A percentile compares a stretch with the other conserved stretches of the same genome.
phyloP scores from a whole-genome alignment of 2,797 vertebrate genomes.

The Cossypha heuglini region DNA sequence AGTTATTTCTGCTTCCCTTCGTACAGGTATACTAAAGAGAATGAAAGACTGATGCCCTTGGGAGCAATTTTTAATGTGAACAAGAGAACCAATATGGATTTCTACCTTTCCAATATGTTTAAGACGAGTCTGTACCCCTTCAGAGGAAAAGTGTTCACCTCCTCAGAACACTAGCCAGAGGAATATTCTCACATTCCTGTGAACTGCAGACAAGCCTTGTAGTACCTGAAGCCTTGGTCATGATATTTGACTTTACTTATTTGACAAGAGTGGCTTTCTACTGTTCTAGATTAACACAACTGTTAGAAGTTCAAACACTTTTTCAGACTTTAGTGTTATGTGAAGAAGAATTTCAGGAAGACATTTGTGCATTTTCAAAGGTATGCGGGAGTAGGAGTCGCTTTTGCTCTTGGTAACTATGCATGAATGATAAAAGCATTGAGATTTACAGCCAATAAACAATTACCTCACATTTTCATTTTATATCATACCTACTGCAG shows the following conservation, averaged over 20 bases:
- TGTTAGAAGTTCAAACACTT: not conserved
- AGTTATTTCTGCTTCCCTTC: not conserved
- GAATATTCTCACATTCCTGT: not conserved
- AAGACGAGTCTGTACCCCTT: not conserved
- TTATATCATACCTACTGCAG: slow-evolving; percentile 73
- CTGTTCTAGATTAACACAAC: not conserved
- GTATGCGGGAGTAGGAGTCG: fast-evolving
- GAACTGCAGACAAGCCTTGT: not conserved
- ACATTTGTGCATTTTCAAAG: not conserved
- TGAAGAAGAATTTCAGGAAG: not conserved
- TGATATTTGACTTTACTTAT: not conserved
- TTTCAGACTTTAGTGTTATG: not conserved
- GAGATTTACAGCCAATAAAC: not conserved
- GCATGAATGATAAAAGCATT: not conserved
- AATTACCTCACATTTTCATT: not conserved
- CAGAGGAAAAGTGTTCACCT: not conserved
- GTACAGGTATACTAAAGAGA: not conserved
- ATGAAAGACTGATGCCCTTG: not conserved
- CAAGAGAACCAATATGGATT: not conserved
- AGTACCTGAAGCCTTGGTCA: not conserved
- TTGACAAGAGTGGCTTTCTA: not conserved
- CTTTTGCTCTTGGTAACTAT: not conserved
- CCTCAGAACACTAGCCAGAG: not conserved
- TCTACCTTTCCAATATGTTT: not conserved
- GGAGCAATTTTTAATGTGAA: not conserved